A percentile compares a stretch with the other conserved stretches of the same genome.
Conservation (phyloP, 2,888 invertebrate genomes). For the Stenolophus ochropezus region DNA sequence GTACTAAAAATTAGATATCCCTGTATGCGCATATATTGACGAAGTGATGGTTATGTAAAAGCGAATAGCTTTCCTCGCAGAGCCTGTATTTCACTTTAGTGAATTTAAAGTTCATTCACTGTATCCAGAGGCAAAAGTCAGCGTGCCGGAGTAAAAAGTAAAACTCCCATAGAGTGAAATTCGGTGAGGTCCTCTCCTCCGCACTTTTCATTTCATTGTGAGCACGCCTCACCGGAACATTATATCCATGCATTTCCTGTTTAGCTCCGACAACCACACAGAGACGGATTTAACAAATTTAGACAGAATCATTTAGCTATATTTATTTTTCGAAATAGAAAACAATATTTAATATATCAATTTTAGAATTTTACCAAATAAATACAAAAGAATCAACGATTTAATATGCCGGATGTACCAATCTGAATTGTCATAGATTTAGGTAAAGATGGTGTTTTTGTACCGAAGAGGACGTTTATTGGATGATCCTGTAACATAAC, state of each 20-base stretch:
- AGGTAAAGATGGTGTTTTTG: too few relatives aligned
- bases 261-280: neutral
- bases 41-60: neutral
- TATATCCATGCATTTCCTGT: slow-evolving; percentile 3
- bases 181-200: neutral
- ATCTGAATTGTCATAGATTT: too few relatives aligned
- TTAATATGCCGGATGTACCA: too few relatives aligned
- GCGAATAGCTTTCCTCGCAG: neutral
- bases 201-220: slow-evolving; percentile 27
- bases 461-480: too few relatives aligned
- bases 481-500: too few relatives aligned
- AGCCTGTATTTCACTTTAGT: neutral
- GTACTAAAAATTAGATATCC: too few relatives aligned
- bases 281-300: neutral
- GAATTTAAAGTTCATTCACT: slow-evolving; percentile 13
- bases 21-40: neutral
- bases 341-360: too few relatives aligned
- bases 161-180: slow-evolving; percentile 22
- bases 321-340: too few relatives aligned
- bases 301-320: too few relatives aligned
- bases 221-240: slow-evolving; percentile 15
- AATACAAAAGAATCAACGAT: too few relatives aligned
- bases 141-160: slow-evolving; percentile 5
- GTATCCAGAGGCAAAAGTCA: neutral
- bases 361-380: too few relatives aligned